Conservation (phyloP, 2,113 vertebrate species). For the Plotosus lineatus region DNA sequence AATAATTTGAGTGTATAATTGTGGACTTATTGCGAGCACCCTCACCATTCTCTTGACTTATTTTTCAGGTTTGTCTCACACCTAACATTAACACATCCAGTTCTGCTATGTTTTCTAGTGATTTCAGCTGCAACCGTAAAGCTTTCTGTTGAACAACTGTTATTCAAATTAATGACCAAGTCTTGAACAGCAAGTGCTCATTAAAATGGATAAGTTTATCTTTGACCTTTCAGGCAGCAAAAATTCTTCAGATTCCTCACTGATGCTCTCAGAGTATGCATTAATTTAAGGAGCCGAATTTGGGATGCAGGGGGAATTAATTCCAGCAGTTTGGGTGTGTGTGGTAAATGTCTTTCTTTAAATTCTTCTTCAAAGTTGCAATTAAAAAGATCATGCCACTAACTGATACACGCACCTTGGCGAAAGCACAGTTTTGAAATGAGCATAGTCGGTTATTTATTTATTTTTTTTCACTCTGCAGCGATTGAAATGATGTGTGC, state of each 20-base stretch:
- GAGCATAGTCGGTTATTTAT: slow-evolving; percentile 58
- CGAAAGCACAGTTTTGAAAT: slow-evolving; percentile 60
- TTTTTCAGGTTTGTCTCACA: neutral
- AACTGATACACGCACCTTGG: slow-evolving; percentile 65
- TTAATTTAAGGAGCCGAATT: slow-evolving; percentile 37
- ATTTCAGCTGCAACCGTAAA: slow-evolving; percentile 11
- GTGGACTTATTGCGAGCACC: neutral
- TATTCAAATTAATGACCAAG: slow-evolving; percentile 43
- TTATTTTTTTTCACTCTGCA: slow-evolving; percentile 49
- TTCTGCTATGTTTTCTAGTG: neutral
- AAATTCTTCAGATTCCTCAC: slow-evolving; percentile 45
- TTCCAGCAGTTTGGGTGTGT: slow-evolving; percentile 55
- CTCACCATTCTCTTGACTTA: neutral
- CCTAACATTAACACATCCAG: slow-evolving; percentile 8
- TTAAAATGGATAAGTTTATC: slow-evolving; percentile 52
- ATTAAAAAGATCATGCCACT: slow-evolving; percentile 68
- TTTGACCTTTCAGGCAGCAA: slow-evolving; percentile 48
- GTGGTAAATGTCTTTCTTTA: slow-evolving; percentile 52
- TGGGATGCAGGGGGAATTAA: slow-evolving; percentile 58
- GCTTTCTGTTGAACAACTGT: slow-evolving; percentile 35
- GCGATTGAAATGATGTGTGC: slow-evolving; percentile 54
- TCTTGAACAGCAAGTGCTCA: slow-evolving; percentile 34
- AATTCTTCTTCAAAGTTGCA: slow-evolving; percentile 62
- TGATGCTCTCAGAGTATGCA: slow-evolving; percentile 48
- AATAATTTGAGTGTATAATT: neutral